phyloP scores from a whole-genome alignment of 2,888 invertebrate species.

The Ethmia dodecea region DNA sequence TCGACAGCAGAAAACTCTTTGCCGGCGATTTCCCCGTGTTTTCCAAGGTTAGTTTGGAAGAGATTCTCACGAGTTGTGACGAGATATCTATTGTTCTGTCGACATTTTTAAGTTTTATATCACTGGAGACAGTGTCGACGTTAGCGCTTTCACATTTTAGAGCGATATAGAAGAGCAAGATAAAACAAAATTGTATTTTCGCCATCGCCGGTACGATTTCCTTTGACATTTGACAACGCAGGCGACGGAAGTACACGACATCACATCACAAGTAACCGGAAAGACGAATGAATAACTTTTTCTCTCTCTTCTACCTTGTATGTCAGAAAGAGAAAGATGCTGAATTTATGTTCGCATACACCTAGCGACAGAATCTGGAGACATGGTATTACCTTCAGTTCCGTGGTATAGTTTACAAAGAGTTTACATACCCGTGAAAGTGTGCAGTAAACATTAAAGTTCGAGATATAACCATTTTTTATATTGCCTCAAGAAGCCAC shows the following conservation, averaged over 20 bases:
- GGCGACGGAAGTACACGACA: conserved; percentile 67
- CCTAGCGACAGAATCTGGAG: too few species aligned
- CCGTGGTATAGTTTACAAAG: too few species aligned
- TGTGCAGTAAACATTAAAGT: too few species aligned
- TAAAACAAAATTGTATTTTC: conserved; percentile 45
- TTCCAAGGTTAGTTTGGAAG: conserved; percentile 87
- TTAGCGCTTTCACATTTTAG: conserved; percentile 45
- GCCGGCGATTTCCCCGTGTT: conserved; percentile 87
- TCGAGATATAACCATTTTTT: too few species aligned
- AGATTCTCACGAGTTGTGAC: conserved; percentile 92
- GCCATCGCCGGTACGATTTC: conserved; percentile 57
- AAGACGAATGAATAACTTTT: conserved; percentile 15
- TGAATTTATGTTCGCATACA: conserved; percentile 2
- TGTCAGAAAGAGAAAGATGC: conserved; percentile 1
- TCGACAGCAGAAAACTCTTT: conserved; percentile 82
- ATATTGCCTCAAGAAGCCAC: too few species aligned
- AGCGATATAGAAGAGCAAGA: conserved; percentile 47
- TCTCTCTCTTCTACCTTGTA: neutral
- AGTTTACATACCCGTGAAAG: too few species aligned
- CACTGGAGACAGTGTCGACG: conserved; percentile 71
- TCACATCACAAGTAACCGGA: conserved; percentile 32
- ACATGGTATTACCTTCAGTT: too few species aligned
- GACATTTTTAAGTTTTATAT: conserved; percentile 85
- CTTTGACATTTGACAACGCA: conserved; percentile 39
- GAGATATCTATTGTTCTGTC: conserved; percentile 92